Evolutionary conservation across 2,797 vertebrate species (phyloP).

Genomic region (Trematomus bernacchii): DNA sequence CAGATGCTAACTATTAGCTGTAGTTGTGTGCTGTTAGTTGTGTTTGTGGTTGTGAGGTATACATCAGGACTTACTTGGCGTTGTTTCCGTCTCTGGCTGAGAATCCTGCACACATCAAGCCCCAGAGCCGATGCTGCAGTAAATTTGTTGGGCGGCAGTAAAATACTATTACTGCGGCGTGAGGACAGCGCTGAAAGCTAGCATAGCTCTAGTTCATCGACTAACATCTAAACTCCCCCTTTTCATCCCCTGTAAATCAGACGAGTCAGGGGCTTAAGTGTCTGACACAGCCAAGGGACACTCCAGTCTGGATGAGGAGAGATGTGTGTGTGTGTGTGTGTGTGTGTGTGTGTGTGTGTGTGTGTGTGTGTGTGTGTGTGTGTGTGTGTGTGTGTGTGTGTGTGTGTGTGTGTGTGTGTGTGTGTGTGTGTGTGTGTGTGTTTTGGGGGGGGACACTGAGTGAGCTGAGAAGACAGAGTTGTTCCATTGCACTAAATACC

Average conservation of each 20-base stretch:
- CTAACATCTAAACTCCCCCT: slow-evolving; percentile 72
- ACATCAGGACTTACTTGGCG: slow-evolving; percentile 51
- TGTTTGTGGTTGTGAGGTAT: slow-evolving; percentile 15
- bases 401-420: no score
- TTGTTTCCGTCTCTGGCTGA: slow-evolving; percentile 48
- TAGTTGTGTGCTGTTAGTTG: slow-evolving; percentile 28
- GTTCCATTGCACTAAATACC: slow-evolving; percentile 60
- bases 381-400: no score
- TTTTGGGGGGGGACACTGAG: no score
- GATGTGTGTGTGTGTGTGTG: no score
- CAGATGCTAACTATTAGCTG: slow-evolving; percentile 27
- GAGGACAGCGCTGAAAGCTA: slow-evolving; percentile 68
- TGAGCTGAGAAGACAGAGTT: slow-evolving; percentile 17
- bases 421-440: no score
- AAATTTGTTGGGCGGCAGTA: slow-evolving; percentile 62
- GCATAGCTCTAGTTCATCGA: slow-evolving; percentile 73
- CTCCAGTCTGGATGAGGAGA: slow-evolving; percentile 58
- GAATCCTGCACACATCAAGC: slow-evolving; percentile 40
- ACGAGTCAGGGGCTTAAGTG: slow-evolving; percentile 70
- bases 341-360: no score
- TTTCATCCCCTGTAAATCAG: slow-evolving; percentile 78
- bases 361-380: no score
- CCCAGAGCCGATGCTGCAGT: slow-evolving; percentile 45
- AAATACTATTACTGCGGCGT: slow-evolving; percentile 50
- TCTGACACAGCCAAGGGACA: slow-evolving; percentile 65